Percentiles rank a stretch among this genome's conserved stretches.
phyloP scores from a whole-genome alignment of 2,113 vertebrate species.

The Petrocephalus microphthalmus region DNA sequence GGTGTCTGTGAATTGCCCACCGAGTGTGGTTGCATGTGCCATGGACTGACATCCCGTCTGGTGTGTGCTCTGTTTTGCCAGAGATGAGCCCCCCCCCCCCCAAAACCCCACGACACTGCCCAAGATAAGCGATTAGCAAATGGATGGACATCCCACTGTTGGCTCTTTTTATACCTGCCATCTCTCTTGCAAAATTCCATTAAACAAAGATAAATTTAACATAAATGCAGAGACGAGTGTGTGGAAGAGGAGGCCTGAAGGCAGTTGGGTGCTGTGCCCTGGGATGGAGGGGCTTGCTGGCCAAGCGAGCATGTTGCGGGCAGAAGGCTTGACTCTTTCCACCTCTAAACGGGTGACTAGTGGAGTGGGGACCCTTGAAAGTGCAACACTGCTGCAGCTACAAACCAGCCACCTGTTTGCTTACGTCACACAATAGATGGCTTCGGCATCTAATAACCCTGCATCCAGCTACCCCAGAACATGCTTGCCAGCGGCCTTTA shows the following conservation, averaged over 20 bases:
- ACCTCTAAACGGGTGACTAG: neutral
- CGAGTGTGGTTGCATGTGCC: neutral
- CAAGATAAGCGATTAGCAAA: neutral
- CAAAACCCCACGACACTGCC: neutral
- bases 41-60: neutral
- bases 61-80: neutral
- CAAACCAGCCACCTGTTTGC: conserved; percentile 48
- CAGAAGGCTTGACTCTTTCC: neutral
- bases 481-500: neutral
- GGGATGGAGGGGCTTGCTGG: neutral
- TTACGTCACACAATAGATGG: conserved; percentile 55
- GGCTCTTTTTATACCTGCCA: neutral
- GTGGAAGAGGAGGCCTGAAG: neutral
- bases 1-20: neutral
- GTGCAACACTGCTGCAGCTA: conserved; percentile 19
- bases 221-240: neutral
- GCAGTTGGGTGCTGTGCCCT: neutral
- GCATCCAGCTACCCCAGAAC: neutral
- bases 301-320: neutral
- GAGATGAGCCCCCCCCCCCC: neutral
- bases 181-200: neutral
- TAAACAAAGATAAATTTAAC: neutral
- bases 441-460: conserved; percentile 25
- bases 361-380: conserved; percentile 27
- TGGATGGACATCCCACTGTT: neutral